Conservation (phyloP, 2,888 invertebrate species). For the Aporophyla lueneburgensis region DNA sequence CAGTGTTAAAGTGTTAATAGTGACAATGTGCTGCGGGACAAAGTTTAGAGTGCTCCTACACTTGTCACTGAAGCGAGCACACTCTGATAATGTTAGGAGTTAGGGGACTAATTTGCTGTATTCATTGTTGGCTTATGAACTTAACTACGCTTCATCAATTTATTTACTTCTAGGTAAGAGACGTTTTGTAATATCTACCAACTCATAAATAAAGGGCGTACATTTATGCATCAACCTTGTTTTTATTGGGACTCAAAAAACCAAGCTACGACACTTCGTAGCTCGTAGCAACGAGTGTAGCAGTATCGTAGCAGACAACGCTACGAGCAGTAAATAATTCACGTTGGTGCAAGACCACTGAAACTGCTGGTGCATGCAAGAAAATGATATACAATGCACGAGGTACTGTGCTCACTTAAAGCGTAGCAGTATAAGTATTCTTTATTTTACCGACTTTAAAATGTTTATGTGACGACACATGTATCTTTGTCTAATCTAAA, state of each 20-base stretch:
- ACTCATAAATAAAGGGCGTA: not conserved
- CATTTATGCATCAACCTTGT: not conserved
- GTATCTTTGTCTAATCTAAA: not conserved
- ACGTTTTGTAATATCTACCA: not conserved
- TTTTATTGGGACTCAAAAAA: not conserved
- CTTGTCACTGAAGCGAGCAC: slow-evolving; percentile 19
- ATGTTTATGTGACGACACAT: no score
- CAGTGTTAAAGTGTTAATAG: slow-evolving; percentile 16
- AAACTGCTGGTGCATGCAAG: slow-evolving; percentile 3
- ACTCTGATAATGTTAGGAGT: slow-evolving; percentile 30
- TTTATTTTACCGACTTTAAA: no score
- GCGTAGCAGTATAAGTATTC: not conserved
- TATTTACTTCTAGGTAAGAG: no score
- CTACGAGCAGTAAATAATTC: slow-evolving; percentile 11
- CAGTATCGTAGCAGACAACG: slow-evolving; percentile 31
- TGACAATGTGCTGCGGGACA: slow-evolving; percentile 9
- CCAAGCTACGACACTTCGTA: not conserved
- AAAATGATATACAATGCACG: slow-evolving; percentile 6
- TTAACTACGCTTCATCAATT: slow-evolving; percentile 4
- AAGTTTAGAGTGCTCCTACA: slow-evolving; percentile 52
- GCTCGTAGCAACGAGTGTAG: slow-evolving; percentile 32
- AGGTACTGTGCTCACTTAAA: not conserved
- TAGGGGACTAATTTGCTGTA: slow-evolving; percentile 4
- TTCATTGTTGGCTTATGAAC: slow-evolving; percentile 4
- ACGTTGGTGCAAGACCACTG: no score